Evolutionary conservation across 2,797 vertebrate species (phyloP).

Genomic region (Oreonectes daqikongensis): DNA sequence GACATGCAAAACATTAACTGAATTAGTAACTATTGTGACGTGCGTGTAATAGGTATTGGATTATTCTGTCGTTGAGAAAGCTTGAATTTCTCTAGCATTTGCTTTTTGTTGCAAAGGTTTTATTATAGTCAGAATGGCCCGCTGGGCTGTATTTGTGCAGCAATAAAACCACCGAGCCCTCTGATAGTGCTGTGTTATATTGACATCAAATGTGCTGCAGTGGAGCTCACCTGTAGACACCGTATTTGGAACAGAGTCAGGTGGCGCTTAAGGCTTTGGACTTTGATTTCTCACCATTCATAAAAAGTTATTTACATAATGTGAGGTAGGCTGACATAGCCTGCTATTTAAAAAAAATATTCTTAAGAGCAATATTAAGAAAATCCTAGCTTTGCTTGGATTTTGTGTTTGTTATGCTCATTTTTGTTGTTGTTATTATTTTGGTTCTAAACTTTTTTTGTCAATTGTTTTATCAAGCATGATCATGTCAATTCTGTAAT

Average conservation of each 20-base stretch:
- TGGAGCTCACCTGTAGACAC: conserved; percentile 62
- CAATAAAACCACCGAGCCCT: conserved; percentile 68
- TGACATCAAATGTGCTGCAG: conserved; percentile 66
- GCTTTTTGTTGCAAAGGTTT: conserved; percentile 58
- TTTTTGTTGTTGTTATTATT: background rate
- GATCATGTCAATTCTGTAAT: background rate
- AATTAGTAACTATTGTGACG: background rate
- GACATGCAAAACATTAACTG: background rate
- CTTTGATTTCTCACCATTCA: conserved; percentile 69
- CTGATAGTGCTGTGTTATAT: conserved; percentile 55
- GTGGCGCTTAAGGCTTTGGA: conserved; percentile 66
- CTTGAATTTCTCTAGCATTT: conserved; percentile 30
- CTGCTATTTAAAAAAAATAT: background rate
- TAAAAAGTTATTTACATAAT: conserved; percentile 64
- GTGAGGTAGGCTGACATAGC: background rate
- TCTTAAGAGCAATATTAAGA: too few relatives aligned
- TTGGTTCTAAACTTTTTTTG: background rate
- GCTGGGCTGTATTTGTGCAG: conserved; percentile 71
- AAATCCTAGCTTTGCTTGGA: background rate
- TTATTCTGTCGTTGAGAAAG: background rate
- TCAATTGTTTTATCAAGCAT: background rate
- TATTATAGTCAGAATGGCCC: conserved; percentile 72
- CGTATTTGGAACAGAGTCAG: conserved; percentile 40
- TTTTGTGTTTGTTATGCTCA: background rate
- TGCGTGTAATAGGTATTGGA: background rate